Percentiles rank a stretch among this genome's conserved stretches.
Conservation (phyloP, 2,888 invertebrate species). For the Callimorpha dominula region DNA sequence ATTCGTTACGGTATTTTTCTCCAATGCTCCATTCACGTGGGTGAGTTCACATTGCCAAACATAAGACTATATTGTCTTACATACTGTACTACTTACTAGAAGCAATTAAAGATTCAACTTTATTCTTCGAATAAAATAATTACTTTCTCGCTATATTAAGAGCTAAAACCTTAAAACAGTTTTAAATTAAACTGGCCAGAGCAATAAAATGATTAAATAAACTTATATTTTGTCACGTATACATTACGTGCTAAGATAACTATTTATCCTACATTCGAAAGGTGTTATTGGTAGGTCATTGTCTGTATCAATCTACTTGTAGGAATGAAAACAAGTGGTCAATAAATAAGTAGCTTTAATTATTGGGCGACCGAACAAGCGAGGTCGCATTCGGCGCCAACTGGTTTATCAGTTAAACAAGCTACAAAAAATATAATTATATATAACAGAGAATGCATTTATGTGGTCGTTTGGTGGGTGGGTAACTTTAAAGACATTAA, state of each 20-base stretch:
- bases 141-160: not conserved
- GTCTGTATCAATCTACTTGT: constrained; percentile 70
- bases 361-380: constrained; percentile 75
- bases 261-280: constrained; percentile 67
- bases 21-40: too few species aligned
- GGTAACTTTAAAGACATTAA: constrained; percentile 14
- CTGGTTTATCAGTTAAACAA: constrained; percentile 78
- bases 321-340: constrained; percentile 80
- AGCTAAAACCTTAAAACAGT: not conserved
- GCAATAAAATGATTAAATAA: constrained; percentile 51
- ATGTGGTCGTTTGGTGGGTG: constrained; percentile 12
- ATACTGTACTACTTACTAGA: not conserved
- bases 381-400: constrained; percentile 81
- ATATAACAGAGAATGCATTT: constrained; percentile 53
- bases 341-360: constrained; percentile 78
- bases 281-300: constrained; percentile 61
- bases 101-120: not conserved
- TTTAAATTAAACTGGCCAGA: constrained; percentile 35
- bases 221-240: constrained; percentile 55
- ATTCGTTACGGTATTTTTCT: not conserved
- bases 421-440: constrained; percentile 57
- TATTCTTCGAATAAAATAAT: not conserved
- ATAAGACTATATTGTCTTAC: not conserved
- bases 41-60: not conserved
- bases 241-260: constrained; percentile 56